These are phyloP conservation scores for Drosophila suzukii DNA, from an alignment of 1,140 invertebrate species.

Conservation along the genomic window DNA sequence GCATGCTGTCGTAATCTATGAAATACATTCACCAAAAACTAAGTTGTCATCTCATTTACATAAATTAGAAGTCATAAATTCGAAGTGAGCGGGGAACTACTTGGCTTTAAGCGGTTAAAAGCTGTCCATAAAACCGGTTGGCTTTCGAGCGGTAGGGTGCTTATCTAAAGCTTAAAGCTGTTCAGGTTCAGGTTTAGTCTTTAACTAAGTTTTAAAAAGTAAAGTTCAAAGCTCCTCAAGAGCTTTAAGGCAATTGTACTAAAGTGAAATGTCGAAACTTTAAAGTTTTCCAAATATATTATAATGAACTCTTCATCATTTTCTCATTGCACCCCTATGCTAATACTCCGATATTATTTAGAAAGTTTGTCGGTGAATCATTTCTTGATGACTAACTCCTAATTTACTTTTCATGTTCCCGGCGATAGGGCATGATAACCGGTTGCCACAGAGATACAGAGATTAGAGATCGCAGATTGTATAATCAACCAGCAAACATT, in stretches of 20 bases:
- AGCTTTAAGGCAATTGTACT: background rate
- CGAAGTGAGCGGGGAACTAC: slow-evolving; percentile 63
- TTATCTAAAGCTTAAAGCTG: background rate
- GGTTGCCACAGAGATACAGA: background rate
- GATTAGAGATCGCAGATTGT: slow-evolving; percentile 11
- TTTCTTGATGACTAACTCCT: background rate
- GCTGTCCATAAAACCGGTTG: slow-evolving; percentile 2
- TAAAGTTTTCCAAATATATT: background rate
- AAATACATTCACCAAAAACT: slow-evolving; percentile 73
- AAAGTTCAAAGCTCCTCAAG: background rate
- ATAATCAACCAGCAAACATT: slow-evolving; percentile 17
- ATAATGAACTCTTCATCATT: background rate
- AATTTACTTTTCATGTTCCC: slow-evolving; percentile 7
- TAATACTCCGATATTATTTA: background rate
- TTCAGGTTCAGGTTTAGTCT: background rate
- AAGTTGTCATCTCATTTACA: slow-evolving; percentile 76
- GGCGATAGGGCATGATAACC: slow-evolving; percentile 3
- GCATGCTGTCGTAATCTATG: slow-evolving; percentile 37
- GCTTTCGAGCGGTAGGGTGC: background rate
- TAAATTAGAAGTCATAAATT: slow-evolving; percentile 79
- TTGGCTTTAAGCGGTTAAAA: slow-evolving; percentile 1
- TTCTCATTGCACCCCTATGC: background rate
- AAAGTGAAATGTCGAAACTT: background rate
- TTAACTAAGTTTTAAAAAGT: background rate
- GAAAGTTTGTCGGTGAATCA: background rate